These are phyloP conservation scores for Sorex fumeus DNA, from an alignment of 2,113 vertebrate species.

Conservation along the genomic window DNA sequence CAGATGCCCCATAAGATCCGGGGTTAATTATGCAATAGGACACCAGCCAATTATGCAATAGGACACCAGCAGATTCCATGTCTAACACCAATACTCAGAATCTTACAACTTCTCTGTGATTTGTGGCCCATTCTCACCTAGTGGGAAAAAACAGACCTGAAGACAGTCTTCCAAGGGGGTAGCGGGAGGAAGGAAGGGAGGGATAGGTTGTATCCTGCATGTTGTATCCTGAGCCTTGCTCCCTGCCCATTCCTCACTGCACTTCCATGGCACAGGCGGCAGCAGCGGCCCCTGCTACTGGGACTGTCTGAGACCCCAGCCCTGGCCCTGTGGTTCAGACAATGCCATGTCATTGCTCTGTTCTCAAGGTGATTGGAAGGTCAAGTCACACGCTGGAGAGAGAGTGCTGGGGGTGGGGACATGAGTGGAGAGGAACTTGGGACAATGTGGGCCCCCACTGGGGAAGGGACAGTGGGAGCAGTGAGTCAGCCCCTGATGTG, in stretches of 20 bases:
- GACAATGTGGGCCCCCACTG: neutral
- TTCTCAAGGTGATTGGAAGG: slow-evolving; percentile 74
- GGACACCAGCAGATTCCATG: neutral
- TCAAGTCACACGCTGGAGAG: slow-evolving; percentile 76
- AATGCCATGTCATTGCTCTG: slow-evolving; percentile 79
- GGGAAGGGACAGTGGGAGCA: slow-evolving; percentile 56
- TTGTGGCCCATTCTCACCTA: neutral
- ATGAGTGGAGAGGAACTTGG: slow-evolving; percentile 27
- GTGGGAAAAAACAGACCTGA: neutral
- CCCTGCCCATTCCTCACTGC: neutral
- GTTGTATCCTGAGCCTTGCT: neutral
- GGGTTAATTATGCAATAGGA: neutral
- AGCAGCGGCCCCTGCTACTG: slow-evolving; percentile 7
- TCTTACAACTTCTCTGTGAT: neutral
- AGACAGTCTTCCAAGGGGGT: slow-evolving; percentile 32
- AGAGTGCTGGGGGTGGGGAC: neutral
- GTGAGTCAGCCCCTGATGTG: slow-evolving; percentile 71
- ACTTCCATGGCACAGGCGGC: neutral
- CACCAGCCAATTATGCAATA: neutral
- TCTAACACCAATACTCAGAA: neutral
- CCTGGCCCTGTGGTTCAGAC: slow-evolving; percentile 59
- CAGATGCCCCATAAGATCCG: neutral
- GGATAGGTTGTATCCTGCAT: too few relatives aligned
- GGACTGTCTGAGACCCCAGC: slow-evolving; percentile 3
- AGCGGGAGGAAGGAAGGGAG: too few relatives aligned